Evolutionary conservation across 2,113 vertebrate species (phyloP), one percentile per base, ranked within the genome.

Genomic region (Ctenodactylus gundi): DNA sequence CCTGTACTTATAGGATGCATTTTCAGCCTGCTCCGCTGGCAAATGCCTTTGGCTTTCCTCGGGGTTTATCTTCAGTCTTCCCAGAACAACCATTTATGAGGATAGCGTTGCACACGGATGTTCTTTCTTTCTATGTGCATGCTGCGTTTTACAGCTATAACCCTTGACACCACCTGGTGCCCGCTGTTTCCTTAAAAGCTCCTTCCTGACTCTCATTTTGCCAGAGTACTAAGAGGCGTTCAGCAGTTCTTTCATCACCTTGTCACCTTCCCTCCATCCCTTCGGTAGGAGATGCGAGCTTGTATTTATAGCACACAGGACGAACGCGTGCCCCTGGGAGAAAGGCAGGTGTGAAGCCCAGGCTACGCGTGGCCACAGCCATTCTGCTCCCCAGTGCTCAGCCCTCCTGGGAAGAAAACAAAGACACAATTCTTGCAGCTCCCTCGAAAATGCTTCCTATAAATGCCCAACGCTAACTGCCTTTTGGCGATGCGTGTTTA

Each of bases 251-350:
- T 93, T 86, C n/a, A n/a, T 83, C 36, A 73, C 77, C 73, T 81
- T 89, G 93, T 94, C 31, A 41, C 36, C 65, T 70, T 39, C 41
- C 53, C 57, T 84, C 60, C 51, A 46, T 83, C 72, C 88, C 31
- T 90, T 87, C 62, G 84, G 88, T 89, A 80, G 53, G 68, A 89
- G 58, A 44, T 41, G 87, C 41, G 53, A 94, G 95, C 77, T 85
- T 92, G 91, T 57, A 88, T 92, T 94, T 90, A 85, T 39, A 94
- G 62, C 39, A 76, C 21, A 17, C 44, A 78, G 75, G 92, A 91
- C 41, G 90, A 94, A 92, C 88, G 72, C 85, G 27, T 62, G 36
- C 67, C 78, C 80, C 17, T 5, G 78, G 92, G 29, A 81, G 41
- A 88, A 91, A 85, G 83, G 23, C 70, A 86, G 84, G 53, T 88